Conservation (phyloP, 2,797 vertebrate species). For the Lagocephalus sceleratus region DNA sequence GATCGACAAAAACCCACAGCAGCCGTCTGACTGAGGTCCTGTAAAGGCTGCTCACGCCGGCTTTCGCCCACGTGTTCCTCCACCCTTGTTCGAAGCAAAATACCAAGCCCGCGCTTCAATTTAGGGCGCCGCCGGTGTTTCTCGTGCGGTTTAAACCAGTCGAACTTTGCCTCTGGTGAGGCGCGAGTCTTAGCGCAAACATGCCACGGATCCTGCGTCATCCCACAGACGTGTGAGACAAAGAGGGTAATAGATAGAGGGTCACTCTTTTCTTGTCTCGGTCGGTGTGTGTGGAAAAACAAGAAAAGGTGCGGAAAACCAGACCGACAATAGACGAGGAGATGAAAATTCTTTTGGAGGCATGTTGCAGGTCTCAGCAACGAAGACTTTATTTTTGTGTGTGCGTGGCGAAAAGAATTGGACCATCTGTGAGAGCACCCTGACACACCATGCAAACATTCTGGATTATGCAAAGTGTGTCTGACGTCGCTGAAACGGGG, state of each 20-base stretch:
- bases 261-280: background rate
- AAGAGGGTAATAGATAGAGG: too few relatives aligned
- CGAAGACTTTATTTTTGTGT: conserved; percentile 30
- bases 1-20: conserved; percentile 34
- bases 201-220: background rate
- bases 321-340: too few relatives aligned
- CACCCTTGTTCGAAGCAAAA: background rate
- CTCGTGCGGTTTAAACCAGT: background rate
- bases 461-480: conserved; percentile 60
- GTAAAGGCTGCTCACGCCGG: conserved; percentile 1
- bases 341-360: conserved; percentile 9
- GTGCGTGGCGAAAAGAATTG: conserved; percentile 51
- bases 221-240: background rate
- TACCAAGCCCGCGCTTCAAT: too few relatives aligned
- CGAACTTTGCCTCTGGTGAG: conserved; percentile 1
- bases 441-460: conserved; percentile 57
- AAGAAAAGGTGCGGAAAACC: background rate
- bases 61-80: too few relatives aligned
- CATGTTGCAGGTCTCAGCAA: conserved; percentile 14
- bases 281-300: background rate
- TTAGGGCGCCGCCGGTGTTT: too few relatives aligned
- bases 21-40: conserved; percentile 15
- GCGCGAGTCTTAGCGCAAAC: conserved; percentile 3
- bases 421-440: conserved; percentile 40
- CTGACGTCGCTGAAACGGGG: conserved; percentile 32